phyloP scores from a whole-genome alignment of 2,113 vertebrate species.

The Neofelis nebulosa region DNA sequence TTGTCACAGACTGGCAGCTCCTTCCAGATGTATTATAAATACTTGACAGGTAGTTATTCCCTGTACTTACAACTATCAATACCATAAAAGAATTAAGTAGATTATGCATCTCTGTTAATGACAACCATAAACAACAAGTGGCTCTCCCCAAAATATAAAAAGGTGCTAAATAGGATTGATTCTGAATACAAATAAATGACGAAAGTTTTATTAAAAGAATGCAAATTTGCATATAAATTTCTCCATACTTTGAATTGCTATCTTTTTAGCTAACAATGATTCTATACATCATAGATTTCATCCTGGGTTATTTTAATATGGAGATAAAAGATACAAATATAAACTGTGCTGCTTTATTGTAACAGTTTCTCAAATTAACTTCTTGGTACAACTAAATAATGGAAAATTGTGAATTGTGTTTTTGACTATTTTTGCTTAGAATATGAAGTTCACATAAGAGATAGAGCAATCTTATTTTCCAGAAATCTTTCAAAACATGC shows the following conservation, averaged over 20 bases:
- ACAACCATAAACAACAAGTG: not conserved
- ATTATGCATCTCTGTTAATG: not conserved
- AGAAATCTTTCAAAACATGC: not conserved
- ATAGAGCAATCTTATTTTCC: not conserved
- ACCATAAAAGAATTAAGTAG: not conserved
- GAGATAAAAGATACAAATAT: not conserved
- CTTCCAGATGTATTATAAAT: conserved; percentile 37
- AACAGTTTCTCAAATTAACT: not conserved
- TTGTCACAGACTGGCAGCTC: not conserved
- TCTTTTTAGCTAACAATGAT: not conserved
- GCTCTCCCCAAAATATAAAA: not conserved
- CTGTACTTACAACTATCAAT: not conserved
- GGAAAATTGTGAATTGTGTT: not conserved
- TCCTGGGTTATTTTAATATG: not conserved
- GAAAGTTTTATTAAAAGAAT: not conserved
- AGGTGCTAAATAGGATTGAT: not conserved
- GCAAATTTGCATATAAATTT: not conserved
- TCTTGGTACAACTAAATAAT: not conserved
- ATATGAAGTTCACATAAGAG: not conserved
- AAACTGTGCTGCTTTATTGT: not conserved
- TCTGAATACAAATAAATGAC: not conserved
- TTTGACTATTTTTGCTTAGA: not conserved
- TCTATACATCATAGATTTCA: not conserved
- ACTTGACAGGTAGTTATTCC: not conserved
- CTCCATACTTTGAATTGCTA: not conserved